These are phyloP conservation scores for Diadophis punctatus DNA, from an alignment of 2,113 vertebrate genomes.

Conservation along the genomic window DNA sequence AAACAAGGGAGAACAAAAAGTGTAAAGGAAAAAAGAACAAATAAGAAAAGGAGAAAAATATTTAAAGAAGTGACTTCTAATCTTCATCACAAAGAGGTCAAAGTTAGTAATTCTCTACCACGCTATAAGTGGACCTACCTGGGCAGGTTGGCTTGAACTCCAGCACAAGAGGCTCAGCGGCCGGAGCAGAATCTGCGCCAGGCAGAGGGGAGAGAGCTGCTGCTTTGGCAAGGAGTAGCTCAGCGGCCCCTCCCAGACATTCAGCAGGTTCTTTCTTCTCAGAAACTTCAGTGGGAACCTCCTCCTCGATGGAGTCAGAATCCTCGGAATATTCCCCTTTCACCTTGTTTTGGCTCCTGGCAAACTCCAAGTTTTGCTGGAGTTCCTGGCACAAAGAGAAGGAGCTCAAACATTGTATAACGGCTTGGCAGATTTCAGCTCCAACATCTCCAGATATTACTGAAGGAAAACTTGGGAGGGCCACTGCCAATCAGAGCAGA, in stretches of 20 bases:
- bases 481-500: not conserved
- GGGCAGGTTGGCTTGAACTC: constrained; percentile 77
- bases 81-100: not conserved
- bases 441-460: not conserved
- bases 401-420: constrained; percentile 30
- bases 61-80: not conserved
- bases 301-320: constrained; percentile 80
- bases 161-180: constrained; percentile 69
- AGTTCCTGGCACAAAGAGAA: constrained; percentile 69
- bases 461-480: not conserved
- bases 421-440: not conserved
- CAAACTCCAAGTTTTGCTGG: constrained; percentile 77
- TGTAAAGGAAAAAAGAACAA: not conserved
- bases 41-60: not conserved
- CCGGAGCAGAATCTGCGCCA: constrained; percentile 45
- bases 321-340: constrained; percentile 73
- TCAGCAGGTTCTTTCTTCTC: constrained; percentile 70
- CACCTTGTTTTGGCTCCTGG: constrained; percentile 63
- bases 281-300: constrained; percentile 79
- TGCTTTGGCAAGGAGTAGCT: constrained; percentile 18
- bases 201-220: constrained; percentile 7
- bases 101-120: not conserved
- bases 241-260: constrained; percentile 33
- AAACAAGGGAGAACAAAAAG: not conserved
- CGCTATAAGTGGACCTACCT: constrained; percentile 60